phyloP scores from a whole-genome alignment of 1,140 invertebrate species.

The Zaprionus inermis region DNA sequence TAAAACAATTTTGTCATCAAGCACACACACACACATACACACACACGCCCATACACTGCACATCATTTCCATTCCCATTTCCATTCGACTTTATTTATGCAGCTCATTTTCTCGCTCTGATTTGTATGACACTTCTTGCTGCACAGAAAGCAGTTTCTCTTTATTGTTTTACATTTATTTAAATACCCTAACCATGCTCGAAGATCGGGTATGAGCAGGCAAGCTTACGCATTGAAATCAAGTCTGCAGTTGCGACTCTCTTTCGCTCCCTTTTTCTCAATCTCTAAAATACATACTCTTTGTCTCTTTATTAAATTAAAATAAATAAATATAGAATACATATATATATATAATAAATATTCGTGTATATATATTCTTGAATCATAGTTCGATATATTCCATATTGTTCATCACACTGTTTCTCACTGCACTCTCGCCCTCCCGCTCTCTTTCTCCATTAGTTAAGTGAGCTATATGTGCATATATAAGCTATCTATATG shows the following conservation, averaged over 20 bases:
- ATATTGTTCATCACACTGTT: too few relatives aligned
- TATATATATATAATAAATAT: too few relatives aligned
- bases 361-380: too few relatives aligned
- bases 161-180: conserved; percentile 31
- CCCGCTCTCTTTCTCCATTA: too few relatives aligned
- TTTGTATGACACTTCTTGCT: conserved; percentile 50
- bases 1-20: conserved; percentile 76
- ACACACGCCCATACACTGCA: conserved; percentile 15
- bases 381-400: too few relatives aligned
- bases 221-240: background rate
- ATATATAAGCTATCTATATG: too few relatives aligned
- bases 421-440: too few relatives aligned
- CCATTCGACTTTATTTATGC: conserved; percentile 64
- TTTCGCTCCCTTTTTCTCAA: background rate
- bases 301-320: too few relatives aligned
- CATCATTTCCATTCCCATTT: conserved; percentile 46
- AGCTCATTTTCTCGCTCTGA: conserved; percentile 66
- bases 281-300: too few relatives aligned
- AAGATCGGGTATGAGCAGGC: background rate
- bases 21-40: conserved; percentile 11
- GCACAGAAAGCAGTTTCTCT: conserved; percentile 52
- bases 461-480: too few relatives aligned
- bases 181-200: background rate
- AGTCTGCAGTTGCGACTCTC: background rate
- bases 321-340: too few relatives aligned